Base-by-base conservation (phyloP, 2,888 invertebrate genomes). In the Physocephala rufipes region DNA sequence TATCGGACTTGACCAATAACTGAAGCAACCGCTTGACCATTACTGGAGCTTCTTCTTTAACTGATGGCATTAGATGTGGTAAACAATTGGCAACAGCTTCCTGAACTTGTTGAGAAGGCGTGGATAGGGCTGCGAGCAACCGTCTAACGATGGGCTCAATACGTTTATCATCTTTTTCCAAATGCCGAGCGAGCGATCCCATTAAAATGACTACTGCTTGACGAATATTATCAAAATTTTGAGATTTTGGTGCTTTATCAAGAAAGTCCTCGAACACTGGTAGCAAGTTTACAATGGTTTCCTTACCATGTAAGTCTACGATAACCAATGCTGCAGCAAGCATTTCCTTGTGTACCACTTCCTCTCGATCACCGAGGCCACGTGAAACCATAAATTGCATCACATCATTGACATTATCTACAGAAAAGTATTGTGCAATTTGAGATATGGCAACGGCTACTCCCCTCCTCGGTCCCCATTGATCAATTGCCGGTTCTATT, bases 21-120 rank as follows among this genome's bases (percentile, higher is more conserved):
- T 93, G 91, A 83, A 97, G 89, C 47, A 99, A 89, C 82, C 94
- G 94, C 81, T 94, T 92, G 64, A 98, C 92, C 79, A 97, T 91
- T 68, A 91, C 90, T 0, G 95, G 93, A 2, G 97, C 95, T 80
- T 97, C 96, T 58, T 94, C 93, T 84, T 94, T 95, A 24, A 99
- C 92, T 0, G 96, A 94, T 0, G 95, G 95, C 76, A 99, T 95
- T 73, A 99, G 87, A 79, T 95, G 95, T 0, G 98, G 97, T 74
- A 99, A 88, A 83, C 99, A 99, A 86, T 96, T 95, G 59, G 97
- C 95, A 0, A 99, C 98, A 0, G 99, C 95, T 87, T 97, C 97
- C 89, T 99, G 99, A 0, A 99, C 97, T 88, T 95, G 95, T 84
- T 99, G 97, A 51, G 98, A 97, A 15, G 99, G 99, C 51, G 99